Percentiles rank a stretch among this genome's conserved stretches.
Evolutionary conservation across 2,113 vertebrate genomes (phyloP).

Genomic region (Apodemus speciosus): DNA sequence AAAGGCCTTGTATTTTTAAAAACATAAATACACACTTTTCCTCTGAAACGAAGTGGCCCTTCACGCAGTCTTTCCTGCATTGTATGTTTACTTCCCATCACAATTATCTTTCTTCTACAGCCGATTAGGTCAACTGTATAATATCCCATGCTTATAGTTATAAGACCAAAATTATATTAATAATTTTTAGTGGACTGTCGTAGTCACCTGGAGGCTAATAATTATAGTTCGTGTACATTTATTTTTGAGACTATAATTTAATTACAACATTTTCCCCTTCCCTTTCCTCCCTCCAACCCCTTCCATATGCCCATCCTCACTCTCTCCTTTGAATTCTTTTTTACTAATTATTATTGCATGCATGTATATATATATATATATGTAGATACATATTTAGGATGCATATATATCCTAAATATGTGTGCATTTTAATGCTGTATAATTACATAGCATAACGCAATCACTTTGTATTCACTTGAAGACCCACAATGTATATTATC

Average conservation of each 20-base stretch:
- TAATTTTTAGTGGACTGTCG: constrained; percentile 11
- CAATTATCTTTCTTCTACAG: constrained; percentile 1
- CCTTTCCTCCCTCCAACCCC: background rate
- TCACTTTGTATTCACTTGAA: background rate
- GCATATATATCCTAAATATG: background rate
- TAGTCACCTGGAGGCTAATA: background rate
- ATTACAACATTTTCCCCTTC: background rate
- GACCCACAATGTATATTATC: background rate
- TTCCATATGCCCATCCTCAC: background rate
- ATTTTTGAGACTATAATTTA: background rate
- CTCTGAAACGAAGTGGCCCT: background rate
- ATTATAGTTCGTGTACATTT: background rate
- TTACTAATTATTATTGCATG: background rate
- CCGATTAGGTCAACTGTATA: background rate
- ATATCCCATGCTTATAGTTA: background rate
- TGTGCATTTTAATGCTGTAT: background rate
- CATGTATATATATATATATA: background rate
- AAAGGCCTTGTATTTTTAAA: background rate
- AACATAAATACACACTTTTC: background rate
- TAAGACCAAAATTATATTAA: constrained; percentile 35
- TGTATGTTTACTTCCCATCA: background rate
- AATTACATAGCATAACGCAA: constrained; percentile 2
- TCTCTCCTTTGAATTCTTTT: background rate
- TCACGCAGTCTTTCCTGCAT: background rate
- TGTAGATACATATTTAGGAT: background rate